A percentile compares a stretch with the other conserved stretches of the same genome.
Evolutionary conservation across 2,113 vertebrate genomes (phyloP).

Genomic region (Macrotis lagotis): DNA sequence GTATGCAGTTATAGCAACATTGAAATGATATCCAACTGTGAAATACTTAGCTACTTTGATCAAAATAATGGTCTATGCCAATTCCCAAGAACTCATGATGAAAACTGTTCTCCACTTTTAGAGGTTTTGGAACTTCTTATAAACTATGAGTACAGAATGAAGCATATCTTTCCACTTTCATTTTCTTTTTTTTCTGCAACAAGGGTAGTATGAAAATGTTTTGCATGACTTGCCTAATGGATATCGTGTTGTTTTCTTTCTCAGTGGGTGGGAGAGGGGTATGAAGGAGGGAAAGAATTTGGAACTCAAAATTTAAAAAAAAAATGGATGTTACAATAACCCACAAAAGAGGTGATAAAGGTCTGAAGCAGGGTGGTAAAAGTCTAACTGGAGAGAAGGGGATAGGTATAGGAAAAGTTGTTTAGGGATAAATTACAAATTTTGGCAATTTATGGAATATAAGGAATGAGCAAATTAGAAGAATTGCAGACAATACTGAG

Average conservation of each 20-base stretch:
- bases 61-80: not conserved
- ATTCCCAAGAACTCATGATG: not conserved
- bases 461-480: too few species aligned
- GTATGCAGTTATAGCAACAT: not conserved
- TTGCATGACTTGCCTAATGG: not conserved
- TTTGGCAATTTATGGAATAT: not conserved
- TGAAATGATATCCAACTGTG: not conserved
- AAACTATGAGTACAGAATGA: not conserved
- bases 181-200: not conserved
- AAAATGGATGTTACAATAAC: not conserved
- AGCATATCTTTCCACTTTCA: not conserved
- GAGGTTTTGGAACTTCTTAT: not conserved
- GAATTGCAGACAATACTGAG: not conserved
- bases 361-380: not conserved
- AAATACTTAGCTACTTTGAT: not conserved
- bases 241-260: not conserved
- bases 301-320: not conserved
- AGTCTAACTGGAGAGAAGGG: not conserved
- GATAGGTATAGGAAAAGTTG: not conserved
- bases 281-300: not conserved
- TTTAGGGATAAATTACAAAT: not conserved
- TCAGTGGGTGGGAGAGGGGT: not conserved
- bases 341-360: not conserved
- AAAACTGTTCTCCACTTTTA: not conserved
- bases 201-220: not conserved